phyloP scores from a whole-genome alignment of 2,797 vertebrate genomes.

The Stomatorhinus walkeri region DNA sequence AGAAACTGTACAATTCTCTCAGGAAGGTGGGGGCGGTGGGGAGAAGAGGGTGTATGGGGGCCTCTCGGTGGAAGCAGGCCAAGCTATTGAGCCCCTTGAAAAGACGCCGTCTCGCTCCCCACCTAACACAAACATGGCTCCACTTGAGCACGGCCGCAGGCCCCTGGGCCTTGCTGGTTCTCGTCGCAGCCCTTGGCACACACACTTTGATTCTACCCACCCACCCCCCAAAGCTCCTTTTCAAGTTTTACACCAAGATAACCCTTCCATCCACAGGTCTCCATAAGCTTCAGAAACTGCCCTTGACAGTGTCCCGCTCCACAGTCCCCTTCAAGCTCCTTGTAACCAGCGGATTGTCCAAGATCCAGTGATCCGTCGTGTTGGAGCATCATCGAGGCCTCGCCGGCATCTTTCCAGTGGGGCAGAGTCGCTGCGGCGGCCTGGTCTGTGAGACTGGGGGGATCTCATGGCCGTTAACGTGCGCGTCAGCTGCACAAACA shows the following conservation, averaged over 20 bases:
- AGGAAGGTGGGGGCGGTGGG: slow-evolving; percentile 60
- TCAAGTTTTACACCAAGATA: neutral
- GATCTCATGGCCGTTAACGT: neutral
- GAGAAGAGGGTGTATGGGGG: slow-evolving; percentile 53
- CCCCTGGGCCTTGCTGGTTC: slow-evolving; percentile 46
- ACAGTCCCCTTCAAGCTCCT: slow-evolving; percentile 39
- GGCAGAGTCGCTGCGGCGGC: neutral
- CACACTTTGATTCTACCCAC: neutral
- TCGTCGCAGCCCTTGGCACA: slow-evolving; percentile 43
- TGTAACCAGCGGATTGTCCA: slow-evolving; percentile 21
- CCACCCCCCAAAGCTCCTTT: neutral
- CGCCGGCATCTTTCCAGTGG: neutral
- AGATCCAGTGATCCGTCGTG: slow-evolving; percentile 16
- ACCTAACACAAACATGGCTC: slow-evolving; percentile 58
- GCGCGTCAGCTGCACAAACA: neutral
- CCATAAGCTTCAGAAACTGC: slow-evolving; percentile 63
- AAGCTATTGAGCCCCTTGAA: slow-evolving; percentile 47
- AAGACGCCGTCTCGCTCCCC: slow-evolving; percentile 52
- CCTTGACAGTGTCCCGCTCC: slow-evolving; percentile 46
- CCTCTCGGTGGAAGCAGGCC: slow-evolving; percentile 50
- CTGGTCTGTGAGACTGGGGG: neutral
- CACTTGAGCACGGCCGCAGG: slow-evolving; percentile 36
- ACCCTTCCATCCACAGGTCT: slow-evolving; percentile 45
- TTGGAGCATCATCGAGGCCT: neutral
- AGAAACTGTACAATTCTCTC: slow-evolving; percentile 71